These are phyloP conservation scores for Columba guinea DNA, from an alignment of 2,797 vertebrate species.

Conservation along the genomic window DNA sequence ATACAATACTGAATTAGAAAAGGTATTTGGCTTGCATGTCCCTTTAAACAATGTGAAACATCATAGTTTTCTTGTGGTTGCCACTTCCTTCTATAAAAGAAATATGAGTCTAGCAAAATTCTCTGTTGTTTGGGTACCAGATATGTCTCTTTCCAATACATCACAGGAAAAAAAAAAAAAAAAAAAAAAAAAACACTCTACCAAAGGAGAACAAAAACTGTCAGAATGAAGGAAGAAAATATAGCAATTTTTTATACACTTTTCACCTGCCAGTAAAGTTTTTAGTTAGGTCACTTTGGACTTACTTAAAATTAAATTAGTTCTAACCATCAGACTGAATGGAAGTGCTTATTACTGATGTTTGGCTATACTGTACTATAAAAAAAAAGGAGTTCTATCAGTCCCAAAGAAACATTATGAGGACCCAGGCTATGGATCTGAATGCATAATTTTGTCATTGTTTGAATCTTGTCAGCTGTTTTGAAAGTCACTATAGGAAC, in stretches of 20 bases:
- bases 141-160: background rate
- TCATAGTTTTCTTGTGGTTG: background rate
- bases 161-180: background rate
- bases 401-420: background rate
- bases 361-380: background rate
- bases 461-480: background rate
- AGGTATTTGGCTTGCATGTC: background rate
- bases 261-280: background rate
- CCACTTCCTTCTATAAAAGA: background rate
- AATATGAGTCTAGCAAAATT: background rate
- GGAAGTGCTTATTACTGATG: background rate
- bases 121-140: background rate
- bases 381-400: background rate
- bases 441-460: background rate
- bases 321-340: slow-evolving; percentile 15
- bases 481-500: background rate
- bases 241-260: background rate
- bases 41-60: background rate
- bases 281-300: background rate
- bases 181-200: background rate
- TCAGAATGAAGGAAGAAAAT: background rate
- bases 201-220: background rate
- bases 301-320: slow-evolving; percentile 31
- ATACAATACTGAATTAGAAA: background rate
- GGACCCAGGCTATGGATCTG: background rate